Base-by-base conservation (phyloP, 2,113 vertebrate genomes). In the Epinephelus fuscoguttatus region DNA sequence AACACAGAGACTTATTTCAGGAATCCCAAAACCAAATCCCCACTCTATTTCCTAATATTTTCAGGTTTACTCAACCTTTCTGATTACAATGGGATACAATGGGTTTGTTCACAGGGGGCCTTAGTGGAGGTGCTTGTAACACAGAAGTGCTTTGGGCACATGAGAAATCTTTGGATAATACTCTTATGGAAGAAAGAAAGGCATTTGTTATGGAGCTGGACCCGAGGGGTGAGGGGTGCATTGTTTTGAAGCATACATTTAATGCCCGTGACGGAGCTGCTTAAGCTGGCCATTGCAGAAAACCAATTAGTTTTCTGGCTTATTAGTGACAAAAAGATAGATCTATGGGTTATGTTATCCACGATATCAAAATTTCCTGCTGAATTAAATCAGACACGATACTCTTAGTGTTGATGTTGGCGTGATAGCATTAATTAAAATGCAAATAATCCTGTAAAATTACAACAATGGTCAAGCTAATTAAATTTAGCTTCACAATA, bases 141-240 rank as follows among this genome's bases (percentile, higher is more conserved):
- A 57, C 63, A 79, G 63, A 78, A 56, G 42, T 71, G 56, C 60
- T 83, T 9, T 78, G 50, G 83, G 80, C 93, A 91, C 57, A 78
- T 93, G 93, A 94, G 88, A 89, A 90, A 88, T 93, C 84, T 92
- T 90, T 91, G 80, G 80, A 30, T 95, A 95, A 95, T 92, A 84
- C 90, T 93, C 93, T 95, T 95, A 94, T n/a, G 61, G 78, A 91
- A 93, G 82, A 90, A 93, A 88, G 89, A 89, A 86, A 89, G 89
- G 85, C 69, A 92, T 90, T 92, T 91, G 76, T 78, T 71, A 81
- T 25, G 69, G 62, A n/a, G 73, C 23, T 62, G 74, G 68, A 56
- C 61, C 60, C 15, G 27, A 50, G 21, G 69, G 79, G 70, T 66
- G 52, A 80, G 75, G 70, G 73, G 49, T 55, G 64, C 73, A 78